A percentile compares a stretch with the other conserved stretches of the same genome.
phyloP scores from a whole-genome alignment of 92 coral and sea anemone species.

The Phenganax marumi region DNA sequence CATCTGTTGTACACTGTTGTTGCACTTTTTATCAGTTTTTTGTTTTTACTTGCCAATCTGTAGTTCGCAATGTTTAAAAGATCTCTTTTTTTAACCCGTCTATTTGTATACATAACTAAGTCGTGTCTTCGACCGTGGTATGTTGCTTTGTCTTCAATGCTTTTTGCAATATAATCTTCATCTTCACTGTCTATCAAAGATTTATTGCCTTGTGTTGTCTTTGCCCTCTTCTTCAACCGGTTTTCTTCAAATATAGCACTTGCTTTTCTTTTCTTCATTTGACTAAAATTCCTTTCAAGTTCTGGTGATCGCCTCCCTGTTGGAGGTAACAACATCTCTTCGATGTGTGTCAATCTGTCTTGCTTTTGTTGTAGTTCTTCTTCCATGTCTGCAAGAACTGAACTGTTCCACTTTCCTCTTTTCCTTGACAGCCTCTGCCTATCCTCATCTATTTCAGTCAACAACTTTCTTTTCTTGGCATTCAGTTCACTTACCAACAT shows the following conservation, averaged over 20 bases:
- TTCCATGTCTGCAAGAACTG: slow-evolving; percentile 31
- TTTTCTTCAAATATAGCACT: slow-evolving; percentile 21
- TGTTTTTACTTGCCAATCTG: slow-evolving; percentile 17
- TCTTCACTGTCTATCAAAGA: slow-evolving; percentile 41
- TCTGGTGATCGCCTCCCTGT: not conserved
- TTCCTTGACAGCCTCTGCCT: slow-evolving; percentile 19
- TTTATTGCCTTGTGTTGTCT: slow-evolving; percentile 41
- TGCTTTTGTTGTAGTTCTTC: slow-evolving; percentile 33
- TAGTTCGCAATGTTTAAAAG: slow-evolving; percentile 50
- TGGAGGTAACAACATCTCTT: slow-evolving; percentile 14
- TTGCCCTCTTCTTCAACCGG: slow-evolving; percentile 35
- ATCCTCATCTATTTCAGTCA: slow-evolving; percentile 20
- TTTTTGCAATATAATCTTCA: slow-evolving; percentile 47
- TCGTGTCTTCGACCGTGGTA: slow-evolving; percentile 50
- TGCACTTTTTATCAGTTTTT: slow-evolving; percentile 34
- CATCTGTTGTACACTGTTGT: slow-evolving; percentile 48
- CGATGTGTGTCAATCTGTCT: slow-evolving; percentile 1
- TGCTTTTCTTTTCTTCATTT: slow-evolving; percentile 40
- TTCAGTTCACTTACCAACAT: not conserved
- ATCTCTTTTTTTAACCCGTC: slow-evolving; percentile 47
- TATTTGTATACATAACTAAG: slow-evolving; percentile 30
- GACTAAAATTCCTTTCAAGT: not conserved
- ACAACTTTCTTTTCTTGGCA: slow-evolving; percentile 13
- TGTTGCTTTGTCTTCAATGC: slow-evolving; percentile 43
- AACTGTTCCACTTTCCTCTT: slow-evolving; percentile 32